These are phyloP conservation scores for Parthenolecanium corni DNA, from an alignment of 2,888 invertebrate genomes.

Conservation along the genomic window DNA sequence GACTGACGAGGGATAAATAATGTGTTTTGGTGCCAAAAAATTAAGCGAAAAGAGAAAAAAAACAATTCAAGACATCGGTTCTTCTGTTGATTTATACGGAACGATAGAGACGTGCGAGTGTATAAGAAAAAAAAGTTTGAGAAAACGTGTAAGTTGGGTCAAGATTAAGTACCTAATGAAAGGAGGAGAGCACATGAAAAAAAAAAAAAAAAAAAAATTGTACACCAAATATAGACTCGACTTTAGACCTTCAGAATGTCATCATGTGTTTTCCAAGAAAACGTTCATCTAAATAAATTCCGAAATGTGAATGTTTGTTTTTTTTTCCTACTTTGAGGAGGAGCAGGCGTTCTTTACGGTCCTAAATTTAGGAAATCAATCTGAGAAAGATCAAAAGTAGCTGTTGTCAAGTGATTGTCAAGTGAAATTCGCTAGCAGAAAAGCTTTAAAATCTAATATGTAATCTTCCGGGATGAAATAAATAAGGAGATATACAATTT, in stretches of 20 bases:
- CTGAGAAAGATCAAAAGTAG: no score
- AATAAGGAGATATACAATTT: no score
- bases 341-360: no score
- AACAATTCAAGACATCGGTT: neutral
- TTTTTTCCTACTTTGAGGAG: no score
- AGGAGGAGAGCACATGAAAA: neutral
- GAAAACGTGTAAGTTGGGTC: slow-evolving; percentile 17
- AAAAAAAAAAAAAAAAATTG: slow-evolving; percentile 1
- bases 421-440: no score
- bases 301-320: no score
- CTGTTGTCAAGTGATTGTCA: no score
- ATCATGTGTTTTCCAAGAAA: neutral
- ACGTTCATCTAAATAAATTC: no score
- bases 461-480: no score
- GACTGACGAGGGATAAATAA: slow-evolving; percentile 11
- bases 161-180: slow-evolving; percentile 15
- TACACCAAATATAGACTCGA: slow-evolving; percentile 21
- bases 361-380: no score
- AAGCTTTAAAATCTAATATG: no score
- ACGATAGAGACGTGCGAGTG: neutral
- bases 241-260: slow-evolving; percentile 20
- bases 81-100: neutral
- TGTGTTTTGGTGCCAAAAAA: slow-evolving; percentile 14
- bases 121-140: neutral
- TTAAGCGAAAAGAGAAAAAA: neutral